phyloP scores from a whole-genome alignment of 1,140 invertebrate genomes.

The Neodiprion lecontei region DNA sequence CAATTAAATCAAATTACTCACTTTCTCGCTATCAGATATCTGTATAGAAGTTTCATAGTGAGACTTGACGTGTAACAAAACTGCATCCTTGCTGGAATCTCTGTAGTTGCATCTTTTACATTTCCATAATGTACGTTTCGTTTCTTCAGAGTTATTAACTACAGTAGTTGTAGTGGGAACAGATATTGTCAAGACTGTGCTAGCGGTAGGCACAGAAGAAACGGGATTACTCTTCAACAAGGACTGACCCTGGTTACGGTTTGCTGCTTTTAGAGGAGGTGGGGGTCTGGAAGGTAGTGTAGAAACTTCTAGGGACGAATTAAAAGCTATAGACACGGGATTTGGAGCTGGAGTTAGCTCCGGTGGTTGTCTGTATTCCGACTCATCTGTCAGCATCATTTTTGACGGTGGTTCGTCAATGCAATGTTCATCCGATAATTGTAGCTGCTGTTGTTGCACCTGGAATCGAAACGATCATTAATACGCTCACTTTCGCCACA shows the following conservation, averaged over 20 bases:
- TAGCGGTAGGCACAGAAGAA: constrained; percentile 22
- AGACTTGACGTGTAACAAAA: constrained; percentile 71
- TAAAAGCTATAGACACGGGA: constrained; percentile 19
- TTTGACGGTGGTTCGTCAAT: constrained; percentile 46
- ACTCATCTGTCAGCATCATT: constrained; percentile 36
- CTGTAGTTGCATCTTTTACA: constrained; percentile 87
- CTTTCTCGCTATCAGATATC: constrained; percentile 1
- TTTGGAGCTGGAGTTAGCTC: constrained; percentile 28
- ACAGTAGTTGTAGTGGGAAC: constrained; percentile 17
- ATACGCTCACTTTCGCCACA: neutral
- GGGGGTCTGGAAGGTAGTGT: constrained; percentile 39
- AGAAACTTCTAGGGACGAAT: constrained; percentile 19
- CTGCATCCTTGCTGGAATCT: constrained; percentile 69
- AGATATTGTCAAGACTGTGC: constrained; percentile 11
- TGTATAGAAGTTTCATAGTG: constrained; percentile 60
- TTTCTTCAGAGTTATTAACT: constrained; percentile 38
- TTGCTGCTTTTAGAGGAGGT: constrained; percentile 45
- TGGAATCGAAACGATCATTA: neutral
- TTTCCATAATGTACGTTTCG: constrained; percentile 74
- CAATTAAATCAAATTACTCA: neutral
- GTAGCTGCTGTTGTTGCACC: constrained; percentile 40
- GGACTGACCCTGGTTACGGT: constrained; percentile 46
- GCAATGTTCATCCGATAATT: constrained; percentile 41
- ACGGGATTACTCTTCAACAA: constrained; percentile 48
- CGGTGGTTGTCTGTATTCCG: constrained; percentile 32